Conservation (phyloP, 1,140 invertebrate genomes). For the Belonocnema kinseyi region DNA sequence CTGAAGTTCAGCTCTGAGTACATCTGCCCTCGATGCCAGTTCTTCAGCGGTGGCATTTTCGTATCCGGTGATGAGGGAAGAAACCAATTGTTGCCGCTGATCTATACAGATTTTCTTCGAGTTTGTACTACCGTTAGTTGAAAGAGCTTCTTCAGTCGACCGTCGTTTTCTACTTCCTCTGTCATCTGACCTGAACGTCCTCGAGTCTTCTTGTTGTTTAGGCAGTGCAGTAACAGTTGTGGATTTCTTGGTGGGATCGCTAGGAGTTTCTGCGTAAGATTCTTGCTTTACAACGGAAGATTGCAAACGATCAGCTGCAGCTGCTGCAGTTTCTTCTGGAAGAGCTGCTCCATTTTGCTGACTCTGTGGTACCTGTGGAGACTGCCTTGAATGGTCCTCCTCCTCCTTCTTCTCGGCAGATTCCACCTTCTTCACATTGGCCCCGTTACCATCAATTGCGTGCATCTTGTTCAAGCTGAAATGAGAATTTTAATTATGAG, state of each 20-base stretch:
- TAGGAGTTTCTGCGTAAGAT: conserved; percentile 42
- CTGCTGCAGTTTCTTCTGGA: conserved; percentile 67
- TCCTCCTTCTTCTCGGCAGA: conserved; percentile 58
- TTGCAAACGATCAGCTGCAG: conserved; percentile 45
- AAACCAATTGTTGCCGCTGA: conserved; percentile 67
- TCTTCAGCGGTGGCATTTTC: conserved; percentile 66
- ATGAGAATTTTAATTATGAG: conserved; percentile 20
- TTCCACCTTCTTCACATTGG: conserved; percentile 62
- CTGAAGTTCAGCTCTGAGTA: conserved; percentile 67
- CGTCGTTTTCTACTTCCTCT: conserved; percentile 61
- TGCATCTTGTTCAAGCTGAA: conserved; percentile 72
- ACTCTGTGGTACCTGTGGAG: conserved; percentile 68
- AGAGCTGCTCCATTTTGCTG: conserved; percentile 71
- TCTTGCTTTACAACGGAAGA: conserved; percentile 61
- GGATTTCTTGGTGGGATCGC: conserved; percentile 41
- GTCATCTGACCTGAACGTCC: neutral
- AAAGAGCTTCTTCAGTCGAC: conserved; percentile 53
- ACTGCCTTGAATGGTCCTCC: conserved; percentile 58
- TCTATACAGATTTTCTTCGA: conserved; percentile 66
- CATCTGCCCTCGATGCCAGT: conserved; percentile 64
- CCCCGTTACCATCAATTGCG: conserved; percentile 66
- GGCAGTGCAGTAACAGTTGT: conserved; percentile 25
- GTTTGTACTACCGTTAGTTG: conserved; percentile 56
- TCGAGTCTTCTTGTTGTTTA: conserved; percentile 46
- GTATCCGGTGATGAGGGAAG: conserved; percentile 61